Base-by-base conservation (phyloP, 2,113 vertebrate genomes). In the Steatornis caripensis region DNA sequence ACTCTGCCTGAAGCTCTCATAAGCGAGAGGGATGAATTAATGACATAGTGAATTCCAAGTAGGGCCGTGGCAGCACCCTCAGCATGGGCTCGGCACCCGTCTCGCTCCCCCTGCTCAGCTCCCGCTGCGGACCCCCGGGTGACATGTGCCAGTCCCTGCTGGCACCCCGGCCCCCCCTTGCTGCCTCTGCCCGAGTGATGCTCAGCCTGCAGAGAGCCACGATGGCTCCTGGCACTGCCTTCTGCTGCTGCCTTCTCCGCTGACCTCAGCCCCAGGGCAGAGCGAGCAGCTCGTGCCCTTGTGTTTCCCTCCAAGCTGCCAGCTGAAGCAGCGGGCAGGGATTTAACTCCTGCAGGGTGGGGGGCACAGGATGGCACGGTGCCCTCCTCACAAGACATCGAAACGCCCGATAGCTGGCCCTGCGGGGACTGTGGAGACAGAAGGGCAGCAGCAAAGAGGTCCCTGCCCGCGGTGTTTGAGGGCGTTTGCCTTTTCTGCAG, bases 321-420 rank as follows among this genome's bases (percentile, higher is more conserved):
- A 60, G 37, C 78, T 62, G 76, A 60, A 53, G 66, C 43, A 64
- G 32, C n/a, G n/a, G n/a, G n/a, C n/a, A n/a, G n/a, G n/a, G n/a
- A n/a, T n/a, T n/a, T n/a, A n/a, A n/a, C n/a, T n/a, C n/a, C n/a
- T n/a, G n/a, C 3, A 2, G 22, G 26, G 6, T 4, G 0, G 3
- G 8, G 36, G 36, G 12, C 64, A 37, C 1, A 2, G 30, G 22
- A 13, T 12, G 12, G 34, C 43, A 23, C 0, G 0, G 13, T 54
- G 51, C 21, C 26, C 49, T 62, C 69, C 46, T 41, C 3, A 3
- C 0, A 0, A 46, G 29, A 6, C 41, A 39, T 24, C 0, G 0
- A 8, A 39, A 61, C 2, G 0, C 49, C 27, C 4, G 1, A 11
- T 14, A 12, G 15, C 41, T 6, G 7, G 5, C 34, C 27, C 34